A percentile compares a stretch with the other conserved stretches of the same genome.
Conservation (phyloP, 2,113 vertebrate genomes). For the Pelmatolapia mariae region DNA sequence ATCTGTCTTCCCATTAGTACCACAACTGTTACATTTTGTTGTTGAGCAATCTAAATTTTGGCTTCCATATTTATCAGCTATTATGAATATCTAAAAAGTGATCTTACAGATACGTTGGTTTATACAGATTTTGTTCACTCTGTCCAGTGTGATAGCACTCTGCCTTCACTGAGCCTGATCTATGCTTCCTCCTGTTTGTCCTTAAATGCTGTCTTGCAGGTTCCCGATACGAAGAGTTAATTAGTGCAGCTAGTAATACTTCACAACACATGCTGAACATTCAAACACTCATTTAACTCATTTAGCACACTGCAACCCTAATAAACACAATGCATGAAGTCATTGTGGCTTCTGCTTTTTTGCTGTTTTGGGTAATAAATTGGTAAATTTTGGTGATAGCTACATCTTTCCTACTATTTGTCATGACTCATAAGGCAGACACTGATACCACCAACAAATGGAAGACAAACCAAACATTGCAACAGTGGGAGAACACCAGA, state of each 20-base stretch:
- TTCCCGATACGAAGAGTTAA: background rate
- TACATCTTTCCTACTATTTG: background rate
- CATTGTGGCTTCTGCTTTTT: background rate
- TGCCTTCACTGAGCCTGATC: background rate
- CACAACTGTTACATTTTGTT: background rate
- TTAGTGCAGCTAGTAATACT: background rate
- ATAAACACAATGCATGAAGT: background rate
- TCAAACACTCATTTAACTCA: background rate
- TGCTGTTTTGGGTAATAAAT: background rate
- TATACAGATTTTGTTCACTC: background rate
- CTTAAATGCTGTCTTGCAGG: background rate
- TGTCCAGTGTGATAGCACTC: rapidly evolving
- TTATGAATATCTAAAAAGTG: background rate
- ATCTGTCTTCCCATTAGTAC: background rate
- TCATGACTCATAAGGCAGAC: background rate
- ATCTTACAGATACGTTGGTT: background rate
- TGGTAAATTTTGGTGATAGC: background rate
- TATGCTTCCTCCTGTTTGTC: background rate
- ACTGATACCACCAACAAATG: background rate
- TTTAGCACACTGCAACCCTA: background rate
- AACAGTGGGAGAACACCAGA: background rate
- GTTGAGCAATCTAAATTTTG: background rate
- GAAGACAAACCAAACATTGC: background rate
- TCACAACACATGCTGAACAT: background rate
- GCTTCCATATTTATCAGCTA: background rate